A percentile compares a stretch with the other conserved stretches of the same genome.
phyloP scores from a whole-genome alignment of 2,113 vertebrate species.

The Siniperca knerii region DNA sequence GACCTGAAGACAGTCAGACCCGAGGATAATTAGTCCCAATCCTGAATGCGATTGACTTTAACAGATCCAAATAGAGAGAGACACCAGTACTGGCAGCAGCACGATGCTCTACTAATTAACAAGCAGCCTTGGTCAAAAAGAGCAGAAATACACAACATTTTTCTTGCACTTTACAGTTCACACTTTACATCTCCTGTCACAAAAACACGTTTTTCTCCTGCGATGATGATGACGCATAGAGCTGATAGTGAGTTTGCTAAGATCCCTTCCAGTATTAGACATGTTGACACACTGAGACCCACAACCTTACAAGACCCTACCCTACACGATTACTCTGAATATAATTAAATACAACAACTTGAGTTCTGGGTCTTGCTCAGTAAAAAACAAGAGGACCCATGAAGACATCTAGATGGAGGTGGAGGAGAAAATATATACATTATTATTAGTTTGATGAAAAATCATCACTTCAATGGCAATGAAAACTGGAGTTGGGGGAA shows the following conservation, averaged over 20 bases:
- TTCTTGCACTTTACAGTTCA: background rate
- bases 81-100: constrained; percentile 3
- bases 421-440: background rate
- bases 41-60: constrained; percentile 7
- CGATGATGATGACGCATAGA: background rate
- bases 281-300: constrained; percentile 2
- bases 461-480: background rate
- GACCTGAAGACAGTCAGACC: background rate
- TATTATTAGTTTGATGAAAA: background rate
- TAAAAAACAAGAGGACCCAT: background rate
- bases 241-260: background rate
- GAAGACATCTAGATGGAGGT: background rate
- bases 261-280: background rate
- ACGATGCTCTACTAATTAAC: constrained; percentile 18
- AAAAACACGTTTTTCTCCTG: background rate
- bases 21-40: background rate
- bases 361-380: background rate
- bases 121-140: constrained; percentile 17
- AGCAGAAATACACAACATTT: background rate
- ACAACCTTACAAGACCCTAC: background rate
- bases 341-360: background rate
- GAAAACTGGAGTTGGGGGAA: background rate
- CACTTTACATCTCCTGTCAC: constrained; percentile 7
- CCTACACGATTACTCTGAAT: background rate
- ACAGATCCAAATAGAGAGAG: constrained; percentile 6